Evolutionary conservation across 2,113 vertebrate species (phyloP).

Genomic region (Grallaria varia): DNA sequence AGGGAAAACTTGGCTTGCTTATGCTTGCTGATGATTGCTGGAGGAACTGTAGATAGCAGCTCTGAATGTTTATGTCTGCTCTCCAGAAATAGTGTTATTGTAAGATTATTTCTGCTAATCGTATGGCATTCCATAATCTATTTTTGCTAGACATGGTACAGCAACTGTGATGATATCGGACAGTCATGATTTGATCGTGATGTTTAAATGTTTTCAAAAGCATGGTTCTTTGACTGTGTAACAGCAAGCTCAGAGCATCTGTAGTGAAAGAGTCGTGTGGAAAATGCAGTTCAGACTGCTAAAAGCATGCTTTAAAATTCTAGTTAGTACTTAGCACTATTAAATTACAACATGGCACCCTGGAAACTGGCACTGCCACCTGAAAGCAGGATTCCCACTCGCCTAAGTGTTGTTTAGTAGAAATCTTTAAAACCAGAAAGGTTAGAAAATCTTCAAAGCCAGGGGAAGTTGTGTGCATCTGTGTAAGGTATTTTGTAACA

Average conservation of each 20-base stretch:
- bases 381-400: background rate
- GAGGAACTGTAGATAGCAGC: background rate
- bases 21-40: background rate
- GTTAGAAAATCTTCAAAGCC: background rate
- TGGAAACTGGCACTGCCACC: background rate
- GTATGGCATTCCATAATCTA: background rate
- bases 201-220: background rate
- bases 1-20: background rate
- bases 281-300: background rate
- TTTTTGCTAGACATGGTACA: background rate
- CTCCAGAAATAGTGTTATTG: background rate
- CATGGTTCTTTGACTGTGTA: background rate
- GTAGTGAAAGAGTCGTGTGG: background rate
- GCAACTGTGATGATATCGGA: background rate
- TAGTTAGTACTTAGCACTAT: background rate
- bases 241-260: background rate
- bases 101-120: constrained; percentile 3
- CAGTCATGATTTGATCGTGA: background rate
- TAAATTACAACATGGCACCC: background rate
- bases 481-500: background rate
- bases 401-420: background rate
- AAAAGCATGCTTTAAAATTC: constrained; percentile 35
- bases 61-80: background rate
- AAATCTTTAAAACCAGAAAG: background rate
- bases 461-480: background rate